phyloP scores from a whole-genome alignment of 2,797 vertebrate species.

The Labroides dimidiatus region DNA sequence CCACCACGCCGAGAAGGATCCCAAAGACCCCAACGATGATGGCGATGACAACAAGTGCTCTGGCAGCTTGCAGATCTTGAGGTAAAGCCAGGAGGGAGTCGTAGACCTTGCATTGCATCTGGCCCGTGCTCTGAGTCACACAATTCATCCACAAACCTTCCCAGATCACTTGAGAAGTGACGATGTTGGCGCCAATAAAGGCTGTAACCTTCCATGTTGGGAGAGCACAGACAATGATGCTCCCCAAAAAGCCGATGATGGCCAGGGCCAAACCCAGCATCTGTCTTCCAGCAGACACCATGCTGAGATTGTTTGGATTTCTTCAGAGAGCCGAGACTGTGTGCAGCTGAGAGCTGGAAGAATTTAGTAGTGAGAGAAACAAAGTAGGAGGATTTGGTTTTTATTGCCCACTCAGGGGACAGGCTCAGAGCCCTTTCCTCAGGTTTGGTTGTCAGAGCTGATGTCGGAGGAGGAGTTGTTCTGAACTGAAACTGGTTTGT shows the following conservation, averaged over 20 bases:
- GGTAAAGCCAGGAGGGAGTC: conserved; percentile 89
- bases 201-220: conserved; percentile 92
- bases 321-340: neutral
- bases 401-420: neutral
- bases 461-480: conserved; percentile 51
- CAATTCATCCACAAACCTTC: conserved; percentile 96
- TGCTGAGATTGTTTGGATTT: conserved; percentile 57
- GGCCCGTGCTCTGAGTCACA: conserved; percentile 91
- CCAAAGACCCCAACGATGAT: conserved; percentile 83
- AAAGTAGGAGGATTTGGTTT: neutral
- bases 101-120: conserved; percentile 93
- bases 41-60: conserved; percentile 85
- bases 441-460: conserved; percentile 1
- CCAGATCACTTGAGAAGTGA: conserved; percentile 89
- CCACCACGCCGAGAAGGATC: conserved; percentile 80
- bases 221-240: conserved; percentile 86
- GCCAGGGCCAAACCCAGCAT: conserved; percentile 87
- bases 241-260: conserved; percentile 87
- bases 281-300: conserved; percentile 88
- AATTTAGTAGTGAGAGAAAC: conserved; percentile 1
- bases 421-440: neutral
- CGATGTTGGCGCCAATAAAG: conserved; percentile 91
- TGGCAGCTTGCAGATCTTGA: conserved; percentile 90
- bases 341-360: neutral
- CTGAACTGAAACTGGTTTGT: conserved; percentile 50